phyloP scores from a whole-genome alignment of 2,113 vertebrate genomes.

The Aptenodytes patagonicus region DNA sequence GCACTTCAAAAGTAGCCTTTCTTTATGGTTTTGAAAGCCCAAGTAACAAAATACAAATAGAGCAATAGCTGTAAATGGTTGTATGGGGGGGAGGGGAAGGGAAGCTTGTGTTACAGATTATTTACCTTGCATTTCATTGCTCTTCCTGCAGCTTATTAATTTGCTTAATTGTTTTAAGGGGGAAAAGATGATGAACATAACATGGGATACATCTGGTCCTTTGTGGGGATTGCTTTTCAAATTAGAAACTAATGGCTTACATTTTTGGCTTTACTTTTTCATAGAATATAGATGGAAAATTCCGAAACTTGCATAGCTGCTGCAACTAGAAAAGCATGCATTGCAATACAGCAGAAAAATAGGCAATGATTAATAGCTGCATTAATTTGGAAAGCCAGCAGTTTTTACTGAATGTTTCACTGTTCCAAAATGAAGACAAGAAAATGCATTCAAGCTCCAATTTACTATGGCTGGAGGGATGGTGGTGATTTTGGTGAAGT shows the following conservation, averaged over 20 bases:
- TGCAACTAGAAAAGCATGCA: background rate
- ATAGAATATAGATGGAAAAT: background rate
- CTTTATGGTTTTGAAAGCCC: background rate
- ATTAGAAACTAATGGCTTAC: background rate
- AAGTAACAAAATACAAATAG: background rate
- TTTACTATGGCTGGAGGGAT: background rate
- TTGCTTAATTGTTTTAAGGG: background rate
- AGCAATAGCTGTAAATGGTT: background rate
- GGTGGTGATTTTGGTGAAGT: background rate
- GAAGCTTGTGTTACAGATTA: background rate
- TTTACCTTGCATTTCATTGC: background rate
- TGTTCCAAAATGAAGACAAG: background rate
- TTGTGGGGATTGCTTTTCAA: background rate
- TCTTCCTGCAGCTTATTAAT: background rate
- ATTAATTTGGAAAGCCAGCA: background rate
- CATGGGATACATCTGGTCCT: background rate
- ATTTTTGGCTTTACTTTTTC: background rate
- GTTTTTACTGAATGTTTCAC: background rate
- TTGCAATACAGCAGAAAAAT: background rate
- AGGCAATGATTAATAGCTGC: background rate
- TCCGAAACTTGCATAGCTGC: background rate
- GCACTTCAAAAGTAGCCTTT: background rate
- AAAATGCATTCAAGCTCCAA: background rate
- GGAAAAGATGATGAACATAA: background rate
- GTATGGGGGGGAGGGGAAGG: background rate